Conservation (phyloP, 2,888 invertebrate species). For the Oligia fasciuncula region DNA sequence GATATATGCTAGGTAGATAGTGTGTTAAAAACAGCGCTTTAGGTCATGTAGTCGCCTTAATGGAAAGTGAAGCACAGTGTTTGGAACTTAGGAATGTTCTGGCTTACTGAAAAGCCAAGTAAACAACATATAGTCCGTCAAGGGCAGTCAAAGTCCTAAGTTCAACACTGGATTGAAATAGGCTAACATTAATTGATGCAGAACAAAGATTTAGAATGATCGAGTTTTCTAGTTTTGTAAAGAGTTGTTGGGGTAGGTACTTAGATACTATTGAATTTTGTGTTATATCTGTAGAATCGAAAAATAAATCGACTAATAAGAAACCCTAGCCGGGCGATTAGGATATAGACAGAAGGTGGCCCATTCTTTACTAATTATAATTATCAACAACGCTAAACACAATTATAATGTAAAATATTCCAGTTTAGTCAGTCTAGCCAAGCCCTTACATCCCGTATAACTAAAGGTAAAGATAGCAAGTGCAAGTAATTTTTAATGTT, state of each 20-base stretch:
- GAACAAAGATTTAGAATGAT: background rate
- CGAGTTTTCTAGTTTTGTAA: background rate
- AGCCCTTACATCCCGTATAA: conserved; percentile 44
- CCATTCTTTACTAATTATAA: no score
- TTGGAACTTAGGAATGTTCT: background rate
- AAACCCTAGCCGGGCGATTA: background rate
- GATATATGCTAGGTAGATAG: no score
- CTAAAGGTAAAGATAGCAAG: conserved; percentile 52
- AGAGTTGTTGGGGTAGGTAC: background rate
- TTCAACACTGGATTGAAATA: background rate
- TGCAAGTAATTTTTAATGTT: conserved; percentile 63
- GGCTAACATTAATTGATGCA: background rate
- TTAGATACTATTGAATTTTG: background rate
- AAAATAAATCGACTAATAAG: background rate
- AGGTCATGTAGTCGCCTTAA: background rate
- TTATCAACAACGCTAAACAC: no score
- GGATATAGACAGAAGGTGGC: background rate
- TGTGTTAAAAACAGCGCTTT: no score
- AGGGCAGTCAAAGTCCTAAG: no score
- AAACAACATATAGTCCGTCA: background rate
- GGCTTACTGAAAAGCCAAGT: background rate
- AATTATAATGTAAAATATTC: background rate
- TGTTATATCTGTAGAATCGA: background rate
- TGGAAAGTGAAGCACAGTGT: background rate
- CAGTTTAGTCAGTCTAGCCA: background rate